Conservation (phyloP, 2,113 vertebrate species). For the Microtus ochrogaster region DNA sequence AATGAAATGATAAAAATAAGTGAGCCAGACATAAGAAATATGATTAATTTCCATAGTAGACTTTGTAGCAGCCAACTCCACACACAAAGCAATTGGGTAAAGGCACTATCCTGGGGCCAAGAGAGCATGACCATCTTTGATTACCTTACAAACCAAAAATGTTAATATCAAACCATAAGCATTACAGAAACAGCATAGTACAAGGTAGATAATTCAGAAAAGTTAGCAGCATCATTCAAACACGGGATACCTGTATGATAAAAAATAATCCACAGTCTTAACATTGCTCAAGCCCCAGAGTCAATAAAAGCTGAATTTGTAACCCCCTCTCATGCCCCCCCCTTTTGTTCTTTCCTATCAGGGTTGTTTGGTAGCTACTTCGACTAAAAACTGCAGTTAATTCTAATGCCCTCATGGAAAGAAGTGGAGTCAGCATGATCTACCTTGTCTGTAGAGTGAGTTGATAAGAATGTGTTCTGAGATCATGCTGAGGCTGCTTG, state of each 20-base stretch:
- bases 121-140: conserved; percentile 39
- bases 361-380: conserved; percentile 14
- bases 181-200: conserved; percentile 37
- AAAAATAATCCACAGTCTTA: conserved; percentile 36
- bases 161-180: background rate
- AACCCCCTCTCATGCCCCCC: background rate
- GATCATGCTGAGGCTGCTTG: background rate
- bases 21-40: conserved; percentile 29
- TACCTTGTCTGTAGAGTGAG: conserved; percentile 16
- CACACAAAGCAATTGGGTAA: conserved; percentile 18
- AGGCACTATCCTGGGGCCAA: background rate
- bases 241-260: background rate
- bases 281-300: conserved; percentile 9
- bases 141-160: background rate
- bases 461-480: background rate
- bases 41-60: conserved; percentile 71
- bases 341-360: background rate
- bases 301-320: conserved; percentile 49
- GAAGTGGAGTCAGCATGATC: conserved; percentile 2
- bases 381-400: background rate
- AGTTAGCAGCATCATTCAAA: conserved; percentile 2
- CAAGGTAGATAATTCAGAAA: conserved; percentile 36
- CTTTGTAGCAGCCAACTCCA: conserved; percentile 51
- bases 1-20: conserved; percentile 68
- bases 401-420: conserved; percentile 11